Conservation (phyloP, 2,888 invertebrate species). For the Odontothrips loti region DNA sequence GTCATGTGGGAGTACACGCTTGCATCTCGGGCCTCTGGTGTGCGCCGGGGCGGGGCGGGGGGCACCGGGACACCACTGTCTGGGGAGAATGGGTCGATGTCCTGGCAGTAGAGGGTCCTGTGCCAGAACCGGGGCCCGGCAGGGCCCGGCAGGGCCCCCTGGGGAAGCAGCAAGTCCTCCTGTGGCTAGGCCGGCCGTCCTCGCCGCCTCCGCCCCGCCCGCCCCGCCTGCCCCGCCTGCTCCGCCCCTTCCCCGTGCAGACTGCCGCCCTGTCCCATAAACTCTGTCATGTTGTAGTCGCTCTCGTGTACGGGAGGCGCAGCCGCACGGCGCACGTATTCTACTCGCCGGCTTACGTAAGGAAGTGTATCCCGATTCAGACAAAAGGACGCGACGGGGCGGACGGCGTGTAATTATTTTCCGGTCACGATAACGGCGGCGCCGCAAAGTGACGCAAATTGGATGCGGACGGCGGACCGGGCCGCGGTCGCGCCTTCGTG, state of each 20-base stretch:
- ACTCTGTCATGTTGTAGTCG: slow-evolving; percentile 5
- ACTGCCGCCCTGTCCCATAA: slow-evolving; percentile 13
- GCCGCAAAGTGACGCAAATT: not conserved
- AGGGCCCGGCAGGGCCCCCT: slow-evolving; percentile 7
- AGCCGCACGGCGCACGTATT: not conserved
- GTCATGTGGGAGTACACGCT: no score
- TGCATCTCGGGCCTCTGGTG: no score
- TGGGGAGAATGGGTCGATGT: slow-evolving; percentile 2
- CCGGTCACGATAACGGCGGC: not conserved
- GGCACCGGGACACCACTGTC: no score
- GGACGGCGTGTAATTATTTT: not conserved
- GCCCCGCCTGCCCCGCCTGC: no score
- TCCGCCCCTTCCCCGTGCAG: not conserved
- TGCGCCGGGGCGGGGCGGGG: not conserved
- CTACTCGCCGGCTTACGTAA: not conserved
- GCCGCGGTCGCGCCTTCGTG: not conserved
- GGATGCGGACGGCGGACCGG: not conserved
- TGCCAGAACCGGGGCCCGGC: not conserved
- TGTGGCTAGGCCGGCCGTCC: no score
- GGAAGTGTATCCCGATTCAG: not conserved
- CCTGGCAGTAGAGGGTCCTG: not conserved
- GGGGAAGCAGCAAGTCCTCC: not conserved
- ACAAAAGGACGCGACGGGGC: not conserved
- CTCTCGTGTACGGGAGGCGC: not conserved
- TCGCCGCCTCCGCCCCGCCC: no score